A percentile compares a stretch with the other conserved stretches of the same genome.
phyloP scores from a whole-genome alignment of 2,113 vertebrate genomes.

The Rhabdornis inornatus region DNA sequence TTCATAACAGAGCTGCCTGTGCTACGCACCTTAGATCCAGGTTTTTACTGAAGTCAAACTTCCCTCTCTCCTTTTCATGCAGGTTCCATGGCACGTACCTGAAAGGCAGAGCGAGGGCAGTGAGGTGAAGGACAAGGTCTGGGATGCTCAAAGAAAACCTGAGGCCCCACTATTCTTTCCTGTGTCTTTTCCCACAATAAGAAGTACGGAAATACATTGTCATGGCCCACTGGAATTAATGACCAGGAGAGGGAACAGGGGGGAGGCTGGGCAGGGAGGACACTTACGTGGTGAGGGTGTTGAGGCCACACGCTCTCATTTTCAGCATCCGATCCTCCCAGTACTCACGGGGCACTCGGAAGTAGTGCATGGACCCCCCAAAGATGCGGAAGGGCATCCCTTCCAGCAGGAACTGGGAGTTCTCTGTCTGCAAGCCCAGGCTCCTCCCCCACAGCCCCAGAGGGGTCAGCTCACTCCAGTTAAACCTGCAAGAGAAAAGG shows the following conservation, averaged over 20 bases:
- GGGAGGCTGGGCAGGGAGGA: not conserved
- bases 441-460: slow-evolving; percentile 33
- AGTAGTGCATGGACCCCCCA: slow-evolving; percentile 88
- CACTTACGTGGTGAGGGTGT: slow-evolving; percentile 90
- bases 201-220: not conserved
- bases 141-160: not conserved
- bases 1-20: not conserved
- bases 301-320: slow-evolving; percentile 91
- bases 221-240: not conserved
- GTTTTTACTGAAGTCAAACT: slow-evolving; percentile 84
- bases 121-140: not conserved
- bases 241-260: not conserved
- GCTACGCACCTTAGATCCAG: slow-evolving; percentile 86
- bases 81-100: slow-evolving; percentile 92
- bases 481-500: slow-evolving; percentile 42
- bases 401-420: slow-evolving; percentile 77
- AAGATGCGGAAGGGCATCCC: slow-evolving; percentile 78
- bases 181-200: not conserved
- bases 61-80: slow-evolving; percentile 83
- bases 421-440: slow-evolving; percentile 74
- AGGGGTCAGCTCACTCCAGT: slow-evolving; percentile 46
- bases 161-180: not conserved
- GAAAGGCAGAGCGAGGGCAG: not conserved
- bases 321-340: slow-evolving; percentile 91
- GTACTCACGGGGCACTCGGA: slow-evolving; percentile 85